phyloP scores from a whole-genome alignment of 2,797 vertebrate species.

The Mus caroli region DNA sequence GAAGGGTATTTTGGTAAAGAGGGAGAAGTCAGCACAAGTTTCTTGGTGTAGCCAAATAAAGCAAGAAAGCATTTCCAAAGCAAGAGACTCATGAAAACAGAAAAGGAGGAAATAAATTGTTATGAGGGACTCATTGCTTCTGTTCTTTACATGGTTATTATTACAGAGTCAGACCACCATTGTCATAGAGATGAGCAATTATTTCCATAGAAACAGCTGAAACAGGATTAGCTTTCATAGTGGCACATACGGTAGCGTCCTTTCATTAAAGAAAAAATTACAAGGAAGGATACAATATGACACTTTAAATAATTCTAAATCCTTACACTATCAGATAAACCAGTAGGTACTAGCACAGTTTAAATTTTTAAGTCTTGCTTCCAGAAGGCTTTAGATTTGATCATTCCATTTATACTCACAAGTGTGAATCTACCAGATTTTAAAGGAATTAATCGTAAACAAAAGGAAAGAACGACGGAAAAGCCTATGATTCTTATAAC shows the following conservation, averaged over 20 bases:
- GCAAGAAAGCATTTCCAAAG: background rate
- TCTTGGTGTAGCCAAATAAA: constrained; percentile 8
- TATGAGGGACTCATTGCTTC: background rate
- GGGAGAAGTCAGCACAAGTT: background rate
- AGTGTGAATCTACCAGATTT: background rate
- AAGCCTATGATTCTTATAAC: background rate
- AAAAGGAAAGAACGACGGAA: background rate
- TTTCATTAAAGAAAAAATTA: constrained; percentile 51
- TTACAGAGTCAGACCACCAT: constrained; percentile 54
- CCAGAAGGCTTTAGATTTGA: constrained; percentile 16
- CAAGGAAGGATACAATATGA: background rate
- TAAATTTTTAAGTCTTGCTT: constrained; percentile 17
- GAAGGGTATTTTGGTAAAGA: constrained; percentile 2
- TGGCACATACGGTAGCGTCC: background rate
- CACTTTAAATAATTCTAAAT: constrained; percentile 49
- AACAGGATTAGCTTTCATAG: constrained; percentile 54
- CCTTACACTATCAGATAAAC: background rate
- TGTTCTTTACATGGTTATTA: constrained; percentile 32
- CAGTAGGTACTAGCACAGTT: background rate
- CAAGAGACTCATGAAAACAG: background rate
- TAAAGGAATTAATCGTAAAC: background rate
- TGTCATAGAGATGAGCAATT: constrained; percentile 66
- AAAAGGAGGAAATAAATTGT: background rate
- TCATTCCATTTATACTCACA: background rate
- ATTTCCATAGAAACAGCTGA: constrained; percentile 73